Evolutionary conservation across 2,888 invertebrate genomes (phyloP), one percentile per base, ranked within the genome.

Genomic region (Zhuqinia jingwanae): DNA sequence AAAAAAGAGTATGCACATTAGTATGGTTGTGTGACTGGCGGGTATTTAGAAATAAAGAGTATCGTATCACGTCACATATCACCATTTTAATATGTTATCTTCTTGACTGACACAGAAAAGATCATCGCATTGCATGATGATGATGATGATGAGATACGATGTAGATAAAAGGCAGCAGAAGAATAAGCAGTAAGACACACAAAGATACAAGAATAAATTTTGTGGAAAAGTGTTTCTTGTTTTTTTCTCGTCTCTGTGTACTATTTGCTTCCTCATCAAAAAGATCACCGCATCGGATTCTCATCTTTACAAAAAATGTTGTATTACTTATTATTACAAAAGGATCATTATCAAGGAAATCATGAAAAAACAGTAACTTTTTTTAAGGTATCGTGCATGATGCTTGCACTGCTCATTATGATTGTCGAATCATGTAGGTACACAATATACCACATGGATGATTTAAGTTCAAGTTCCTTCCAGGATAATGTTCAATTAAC

Each of bases 21-120:
- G 36, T 36, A 36, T 36, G 8, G 36, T 36, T 36, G 45, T 27
- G 22, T 50, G 20, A 58, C 70, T 75, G 36, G 63, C 82, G 73
- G 82, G 75, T 82, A 76, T 30, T 6, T 25, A 30, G 17, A n/a
- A 27, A n/a, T n/a, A n/a, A 58, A 47, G 73, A 27, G 82, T 82
- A 63, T 68, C 80, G 22, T 22, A 80, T 70, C 68, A 68, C 79
- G n/a, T 2, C 47, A 25, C 47, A 36, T 30, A 63, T 63, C 45
- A 68, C 42, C 36, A 27, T 60, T 25, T n/a, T 45, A n/a, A n/a
- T n/a, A n/a, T 20, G 17, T 63, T 53, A 53, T 53, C 17, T 53
- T 1, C 17, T 53, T n/a, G 36, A 36, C 15, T 56, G 56, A 56
- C 1, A 53, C 15, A 13, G 25, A 15, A 65, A 13, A 15, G 30